These are phyloP conservation scores for Mactra quadrangularis DNA, from an alignment of 1,140 invertebrate genomes.

Conservation along the genomic window DNA sequence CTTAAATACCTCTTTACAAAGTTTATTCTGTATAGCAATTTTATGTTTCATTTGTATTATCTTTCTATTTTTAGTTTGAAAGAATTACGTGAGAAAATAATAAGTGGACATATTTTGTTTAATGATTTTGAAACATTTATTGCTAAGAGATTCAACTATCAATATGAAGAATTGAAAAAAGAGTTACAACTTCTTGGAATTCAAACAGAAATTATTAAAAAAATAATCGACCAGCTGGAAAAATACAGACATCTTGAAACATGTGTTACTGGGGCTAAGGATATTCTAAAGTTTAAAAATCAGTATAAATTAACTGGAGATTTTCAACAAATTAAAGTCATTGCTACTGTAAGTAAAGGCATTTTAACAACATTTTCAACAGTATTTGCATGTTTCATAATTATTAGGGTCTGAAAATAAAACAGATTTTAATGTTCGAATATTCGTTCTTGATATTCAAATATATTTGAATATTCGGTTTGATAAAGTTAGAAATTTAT, in stretches of 20 bases:
- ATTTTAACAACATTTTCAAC: not conserved
- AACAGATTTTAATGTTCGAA: no score
- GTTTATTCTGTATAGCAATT: no score
- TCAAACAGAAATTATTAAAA: not conserved
- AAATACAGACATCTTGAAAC: conserved; percentile 21
- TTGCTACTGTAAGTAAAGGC: conserved; percentile 16
- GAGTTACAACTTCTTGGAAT: conserved; percentile 11
- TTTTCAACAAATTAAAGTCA: conserved; percentile 21
- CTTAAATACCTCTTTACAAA: no score
- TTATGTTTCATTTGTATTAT: not conserved
- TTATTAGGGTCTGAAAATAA: not conserved
- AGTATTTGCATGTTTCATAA: conserved; percentile 4
- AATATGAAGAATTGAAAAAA: conserved; percentile 13
- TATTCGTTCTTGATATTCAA: no score
- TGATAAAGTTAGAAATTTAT: not conserved
- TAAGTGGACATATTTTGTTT: conserved; percentile 12
- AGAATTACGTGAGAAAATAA: conserved; percentile 1
- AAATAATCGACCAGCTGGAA: conserved; percentile 26
- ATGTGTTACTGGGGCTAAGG: conserved; percentile 29
- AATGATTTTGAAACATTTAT: conserved; percentile 20
- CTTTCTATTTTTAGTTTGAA: conserved; percentile 13
- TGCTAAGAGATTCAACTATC: not conserved
- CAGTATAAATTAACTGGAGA: conserved; percentile 8
- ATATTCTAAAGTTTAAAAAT: conserved; percentile 9
- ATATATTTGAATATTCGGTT: no score